phyloP scores from a whole-genome alignment of 30 jellyfish, hydroid and myxozoan species.

The Aurelia aurita complex sp. Pacific region DNA sequence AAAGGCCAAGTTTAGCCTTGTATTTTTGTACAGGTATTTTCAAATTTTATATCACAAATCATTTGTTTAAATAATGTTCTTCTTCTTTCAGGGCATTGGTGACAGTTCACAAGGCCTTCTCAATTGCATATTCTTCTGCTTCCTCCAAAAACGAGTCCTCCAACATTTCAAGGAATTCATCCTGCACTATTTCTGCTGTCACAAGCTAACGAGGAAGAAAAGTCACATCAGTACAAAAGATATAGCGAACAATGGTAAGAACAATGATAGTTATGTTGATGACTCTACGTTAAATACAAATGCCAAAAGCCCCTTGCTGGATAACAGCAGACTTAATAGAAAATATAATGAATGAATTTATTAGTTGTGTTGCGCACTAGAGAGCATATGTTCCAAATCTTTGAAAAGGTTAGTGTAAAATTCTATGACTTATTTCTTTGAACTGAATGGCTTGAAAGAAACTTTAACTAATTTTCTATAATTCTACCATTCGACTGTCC shows the following conservation, averaged over 20 bases:
- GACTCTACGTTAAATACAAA: not conserved
- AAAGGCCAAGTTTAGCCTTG: too few species aligned
- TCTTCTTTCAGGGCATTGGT: constrained; percentile 80
- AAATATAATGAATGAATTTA: too few species aligned
- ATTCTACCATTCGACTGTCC: too few species aligned
- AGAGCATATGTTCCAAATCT: too few species aligned
- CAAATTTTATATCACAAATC: not conserved
- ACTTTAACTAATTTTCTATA: too few species aligned
- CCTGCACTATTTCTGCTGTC: not conserved
- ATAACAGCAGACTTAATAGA: not conserved
- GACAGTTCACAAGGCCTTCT: constrained; percentile 94
- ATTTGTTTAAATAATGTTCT: not conserved
- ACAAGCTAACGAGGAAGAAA: not conserved
- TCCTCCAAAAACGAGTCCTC: constrained; percentile 71
- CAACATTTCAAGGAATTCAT: constrained; percentile 53
- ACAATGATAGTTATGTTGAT: not conserved
- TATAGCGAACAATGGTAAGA: not conserved
- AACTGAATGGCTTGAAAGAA: too few species aligned
- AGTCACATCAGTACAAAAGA: not conserved
- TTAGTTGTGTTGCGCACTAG: too few species aligned
- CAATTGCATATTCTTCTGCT: constrained; percentile 86
- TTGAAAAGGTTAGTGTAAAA: too few species aligned
- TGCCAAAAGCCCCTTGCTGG: not conserved
- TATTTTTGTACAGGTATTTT: not conserved
- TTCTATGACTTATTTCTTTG: too few species aligned